Evolutionary conservation across 2,888 invertebrate species (phyloP).

Genomic region (Agonopterix arenella): DNA sequence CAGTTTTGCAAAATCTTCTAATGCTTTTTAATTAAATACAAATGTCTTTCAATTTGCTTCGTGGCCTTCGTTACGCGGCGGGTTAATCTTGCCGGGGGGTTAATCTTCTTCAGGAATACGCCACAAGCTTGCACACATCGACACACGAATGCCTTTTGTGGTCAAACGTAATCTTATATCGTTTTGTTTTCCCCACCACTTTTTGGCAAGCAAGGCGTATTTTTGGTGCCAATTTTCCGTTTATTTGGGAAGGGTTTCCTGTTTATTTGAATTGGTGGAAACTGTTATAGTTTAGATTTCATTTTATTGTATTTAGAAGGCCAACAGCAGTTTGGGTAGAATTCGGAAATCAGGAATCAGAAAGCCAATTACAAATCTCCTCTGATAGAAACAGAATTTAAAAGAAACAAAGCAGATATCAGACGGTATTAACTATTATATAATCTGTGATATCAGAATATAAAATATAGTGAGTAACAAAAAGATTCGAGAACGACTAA

Average conservation of each 20-base stretch:
- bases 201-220: background rate
- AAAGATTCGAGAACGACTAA: no score
- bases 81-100: constrained; percentile 8
- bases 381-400: no score
- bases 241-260: constrained; percentile 3
- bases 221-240: constrained; percentile 4
- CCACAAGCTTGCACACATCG: constrained; percentile 11
- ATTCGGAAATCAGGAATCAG: no score
- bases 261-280: background rate
- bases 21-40: constrained; percentile 8
- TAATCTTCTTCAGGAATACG: constrained; percentile 15
- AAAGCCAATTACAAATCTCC: no score
- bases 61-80: background rate
- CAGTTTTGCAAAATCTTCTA: constrained; percentile 1
- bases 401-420: no score
- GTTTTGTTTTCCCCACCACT: background rate
- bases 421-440: no score
- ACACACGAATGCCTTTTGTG: background rate
- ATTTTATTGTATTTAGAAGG: no score
- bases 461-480: no score
- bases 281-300: no score
- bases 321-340: no score
- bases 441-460: no score
- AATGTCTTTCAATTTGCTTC: constrained; percentile 14
- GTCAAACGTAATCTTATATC: background rate